Evolutionary conservation across 2,113 vertebrate genomes (phyloP).

Genomic region (Pluvianellus socialis): DNA sequence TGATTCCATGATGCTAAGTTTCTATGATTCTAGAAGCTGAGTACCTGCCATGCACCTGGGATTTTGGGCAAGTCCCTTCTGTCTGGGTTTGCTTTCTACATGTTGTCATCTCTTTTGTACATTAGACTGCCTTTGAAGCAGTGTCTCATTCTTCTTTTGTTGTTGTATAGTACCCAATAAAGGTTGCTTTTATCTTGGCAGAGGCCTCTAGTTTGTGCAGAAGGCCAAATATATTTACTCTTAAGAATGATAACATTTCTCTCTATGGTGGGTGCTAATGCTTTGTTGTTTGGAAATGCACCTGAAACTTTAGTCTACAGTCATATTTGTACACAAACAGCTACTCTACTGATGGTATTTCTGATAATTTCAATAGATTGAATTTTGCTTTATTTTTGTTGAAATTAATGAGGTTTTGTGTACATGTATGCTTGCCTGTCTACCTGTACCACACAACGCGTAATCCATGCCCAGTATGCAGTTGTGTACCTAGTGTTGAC

Average conservation of each 20-base stretch:
- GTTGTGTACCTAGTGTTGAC: background rate
- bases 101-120: background rate
- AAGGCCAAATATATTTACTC: background rate
- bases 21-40: background rate
- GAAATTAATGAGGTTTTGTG: background rate
- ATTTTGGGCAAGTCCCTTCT: background rate
- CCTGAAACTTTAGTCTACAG: background rate
- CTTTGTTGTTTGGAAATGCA: background rate
- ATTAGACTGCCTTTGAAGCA: background rate
- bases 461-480: background rate
- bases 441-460: background rate
- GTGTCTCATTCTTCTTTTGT: background rate
- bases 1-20: background rate
- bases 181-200: background rate
- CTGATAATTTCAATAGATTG: background rate
- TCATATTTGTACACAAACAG: background rate
- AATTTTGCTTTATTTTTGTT: background rate
- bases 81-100: background rate
- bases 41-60: fast-evolving
- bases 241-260: background rate
- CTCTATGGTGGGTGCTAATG: background rate
- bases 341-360: background rate
- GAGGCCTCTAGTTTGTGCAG: background rate
- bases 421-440: background rate
- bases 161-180: background rate